Evolutionary conservation across 2,888 invertebrate genomes (phyloP).

Genomic region (Euspilapteryx auroguttella): DNA sequence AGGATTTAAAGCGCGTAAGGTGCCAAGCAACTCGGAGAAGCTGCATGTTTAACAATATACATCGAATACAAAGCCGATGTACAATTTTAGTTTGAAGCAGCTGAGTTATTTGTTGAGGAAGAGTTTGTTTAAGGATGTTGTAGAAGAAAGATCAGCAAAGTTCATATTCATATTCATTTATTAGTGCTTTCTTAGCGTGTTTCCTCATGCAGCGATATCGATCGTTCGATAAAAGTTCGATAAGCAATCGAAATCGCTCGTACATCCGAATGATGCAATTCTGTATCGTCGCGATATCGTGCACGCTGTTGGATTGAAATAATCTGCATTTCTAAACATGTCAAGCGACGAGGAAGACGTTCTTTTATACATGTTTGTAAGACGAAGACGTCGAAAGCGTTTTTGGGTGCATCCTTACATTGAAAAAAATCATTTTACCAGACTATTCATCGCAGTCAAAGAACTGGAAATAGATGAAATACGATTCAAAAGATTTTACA

Average conservation of each 20-base stretch:
- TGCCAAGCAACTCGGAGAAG: too few species aligned
- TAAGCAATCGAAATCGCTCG: not conserved
- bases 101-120: too few species aligned
- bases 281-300: not conserved
- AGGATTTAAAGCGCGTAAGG: too few species aligned
- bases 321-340: not conserved
- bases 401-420: not conserved
- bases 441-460: not conserved
- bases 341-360: not conserved
- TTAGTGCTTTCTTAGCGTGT: constrained; percentile 59
- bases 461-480: not conserved
- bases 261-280: not conserved
- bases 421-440: not conserved
- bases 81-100: too few species aligned
- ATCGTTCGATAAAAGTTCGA: not conserved
- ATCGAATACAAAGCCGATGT: too few species aligned
- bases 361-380: not conserved
- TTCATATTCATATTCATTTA: too few species aligned
- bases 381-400: not conserved
- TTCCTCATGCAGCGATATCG: not conserved
- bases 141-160: too few species aligned
- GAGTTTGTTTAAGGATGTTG: too few species aligned
- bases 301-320: not conserved
- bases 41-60: too few species aligned
- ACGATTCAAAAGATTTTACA: not conserved